Base-by-base conservation (phyloP, 2,888 invertebrate genomes). In the Venusia cambrica region DNA sequence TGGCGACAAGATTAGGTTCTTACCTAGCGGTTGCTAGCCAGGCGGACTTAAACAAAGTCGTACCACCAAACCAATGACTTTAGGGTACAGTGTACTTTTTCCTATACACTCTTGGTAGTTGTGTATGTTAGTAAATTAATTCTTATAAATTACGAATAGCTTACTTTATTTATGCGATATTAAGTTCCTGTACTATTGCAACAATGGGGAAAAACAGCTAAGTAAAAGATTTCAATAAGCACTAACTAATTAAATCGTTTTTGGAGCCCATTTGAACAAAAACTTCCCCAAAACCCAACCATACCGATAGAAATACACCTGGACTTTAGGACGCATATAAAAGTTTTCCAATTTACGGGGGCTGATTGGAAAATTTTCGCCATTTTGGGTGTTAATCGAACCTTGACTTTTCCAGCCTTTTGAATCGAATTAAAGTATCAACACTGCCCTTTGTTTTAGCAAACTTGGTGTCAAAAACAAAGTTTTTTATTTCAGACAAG, bases 281-380 rank as follows among this genome's bases (percentile, higher is more conserved):
- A 83, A 77, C 65, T 81, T 75, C 57, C 54, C 54, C 57, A 45
- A 51, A 48, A 57, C 53, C 62, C 54, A 56, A 46, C 58, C 58
- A 65, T 64, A 61, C 59, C 80, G 73, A 73, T 80, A 80, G 81
- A 79, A 84, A 81, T 79, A 81, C 74, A 79, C 85, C 85, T 84
- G 84, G 84, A 81, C 83, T 79, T 79, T 81, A 71, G 74, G 79
- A 79, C 78, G 83, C 73, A 85, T 79, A 85, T 84, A 85, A 85
- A 85, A 85, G 79, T 85, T 87, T 85, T 85, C 87, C 83, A 85
- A 87, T 85, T 85, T 87, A 84, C 75, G 75, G 76, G 64, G 73
- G 77, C 73, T 84, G 84, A 85, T 85, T 84, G 84, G 83, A 75
- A 83, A 84, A 81, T 85, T 84, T 83, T 79, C 80, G 62, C 67